Evolutionary conservation across 1,140 invertebrate genomes (phyloP).

Genomic region (Aphelinus atriplicis): DNA sequence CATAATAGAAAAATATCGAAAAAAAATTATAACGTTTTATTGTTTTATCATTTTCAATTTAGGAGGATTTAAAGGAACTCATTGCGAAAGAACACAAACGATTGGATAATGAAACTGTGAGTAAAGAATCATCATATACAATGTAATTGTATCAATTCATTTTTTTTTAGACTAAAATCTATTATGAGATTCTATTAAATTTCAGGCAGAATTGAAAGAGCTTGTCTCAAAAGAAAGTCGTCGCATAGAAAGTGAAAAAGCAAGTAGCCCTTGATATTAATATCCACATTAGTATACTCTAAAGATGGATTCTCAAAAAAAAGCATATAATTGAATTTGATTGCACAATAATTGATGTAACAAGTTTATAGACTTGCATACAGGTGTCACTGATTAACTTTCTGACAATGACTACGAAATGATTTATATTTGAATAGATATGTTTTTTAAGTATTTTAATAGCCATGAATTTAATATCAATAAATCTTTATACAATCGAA

Average conservation of each 20-base stretch:
- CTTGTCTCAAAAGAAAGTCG: not conserved
- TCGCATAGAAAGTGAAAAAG: constrained; percentile 18
- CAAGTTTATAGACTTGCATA: not conserved
- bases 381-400: no score
- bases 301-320: no score
- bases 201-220: constrained; percentile 12
- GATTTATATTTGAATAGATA: no score
- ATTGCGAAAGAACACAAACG: constrained; percentile 67
- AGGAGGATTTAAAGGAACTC: constrained; percentile 73
- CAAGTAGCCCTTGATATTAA: constrained; percentile 14
- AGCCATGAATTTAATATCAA: no score
- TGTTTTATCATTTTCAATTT: constrained; percentile 44
- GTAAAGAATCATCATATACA: not conserved
- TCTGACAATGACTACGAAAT: no score
- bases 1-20: not conserved
- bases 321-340: not conserved
- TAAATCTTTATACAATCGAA: no score
- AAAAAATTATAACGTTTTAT: not conserved
- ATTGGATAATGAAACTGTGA: constrained; percentile 56
- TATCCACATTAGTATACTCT: no score
- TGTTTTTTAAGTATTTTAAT: no score
- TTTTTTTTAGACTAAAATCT: not conserved
- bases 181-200: not conserved
- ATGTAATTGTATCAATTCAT: not conserved
- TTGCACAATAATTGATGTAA: not conserved